A percentile compares a stretch with the other conserved stretches of the same genome.
These are phyloP conservation scores for Phyllotis vaccarum DNA, from an alignment of 2,797 vertebrate genomes.

Conservation along the genomic window DNA sequence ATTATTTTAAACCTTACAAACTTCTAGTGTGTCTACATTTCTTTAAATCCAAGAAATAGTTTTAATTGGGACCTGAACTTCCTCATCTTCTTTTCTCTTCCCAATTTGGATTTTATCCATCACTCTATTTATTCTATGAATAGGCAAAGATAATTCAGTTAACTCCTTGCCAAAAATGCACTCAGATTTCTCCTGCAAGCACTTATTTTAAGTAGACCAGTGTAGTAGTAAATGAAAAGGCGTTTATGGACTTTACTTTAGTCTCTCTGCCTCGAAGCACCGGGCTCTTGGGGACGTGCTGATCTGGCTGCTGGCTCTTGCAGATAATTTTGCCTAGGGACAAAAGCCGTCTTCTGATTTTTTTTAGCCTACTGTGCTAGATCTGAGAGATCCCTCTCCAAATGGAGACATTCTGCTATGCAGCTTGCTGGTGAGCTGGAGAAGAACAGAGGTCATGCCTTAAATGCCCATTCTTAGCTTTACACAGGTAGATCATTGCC, in stretches of 20 bases:
- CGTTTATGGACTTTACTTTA: not conserved
- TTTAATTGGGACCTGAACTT: not conserved
- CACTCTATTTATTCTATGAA: not conserved
- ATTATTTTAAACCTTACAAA: not conserved
- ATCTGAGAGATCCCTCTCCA: not conserved
- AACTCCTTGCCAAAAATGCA: conserved; percentile 56
- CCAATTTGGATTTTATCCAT: conserved; percentile 51
- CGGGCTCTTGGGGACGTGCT: not conserved
- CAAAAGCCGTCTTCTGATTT: not conserved
- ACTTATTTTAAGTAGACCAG: conserved; percentile 53
- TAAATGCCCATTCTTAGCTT: not conserved
- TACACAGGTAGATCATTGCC: not conserved
- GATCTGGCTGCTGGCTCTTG: not conserved
- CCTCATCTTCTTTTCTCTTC: not conserved
- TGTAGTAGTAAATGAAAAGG: conserved; percentile 39
- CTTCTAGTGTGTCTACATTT: not conserved
- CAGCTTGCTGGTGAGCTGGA: not conserved
- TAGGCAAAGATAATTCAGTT: conserved; percentile 33
- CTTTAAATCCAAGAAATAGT: not conserved
- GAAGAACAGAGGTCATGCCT: not conserved
- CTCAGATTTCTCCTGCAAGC: conserved; percentile 40
- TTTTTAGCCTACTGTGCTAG: rapidly evolving
- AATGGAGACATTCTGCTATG: not conserved
- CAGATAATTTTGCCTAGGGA: not conserved
- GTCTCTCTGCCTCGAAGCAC: not conserved